Base-by-base conservation (phyloP, 1,140 invertebrate genomes). In the Sinonovacula constricta region DNA sequence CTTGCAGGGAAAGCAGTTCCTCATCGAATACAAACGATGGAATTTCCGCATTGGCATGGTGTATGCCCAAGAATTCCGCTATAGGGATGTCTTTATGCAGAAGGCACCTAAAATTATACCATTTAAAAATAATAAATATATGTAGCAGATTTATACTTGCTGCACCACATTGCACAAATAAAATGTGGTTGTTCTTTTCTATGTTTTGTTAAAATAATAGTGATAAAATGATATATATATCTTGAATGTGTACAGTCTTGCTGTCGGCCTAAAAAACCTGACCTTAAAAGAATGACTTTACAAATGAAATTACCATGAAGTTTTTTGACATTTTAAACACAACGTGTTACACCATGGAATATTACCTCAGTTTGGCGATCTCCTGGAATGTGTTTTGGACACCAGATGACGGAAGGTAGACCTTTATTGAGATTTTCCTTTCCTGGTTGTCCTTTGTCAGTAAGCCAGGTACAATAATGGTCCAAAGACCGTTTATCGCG, bases 351-450 rank as follows among this genome's bases (percentile, higher is more conserved):
- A 49, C 45, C 10, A n/a, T 49, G 45, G 45, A 49, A 12, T 12
- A n/a, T 49, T 59, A 77, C 74, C 65, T 77, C 53, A 77, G 45
- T 51, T 77, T 77, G 4, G 74, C 74, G 7, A 77, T 65, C 33
- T 77, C 74, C 18, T 67, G 74, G n/a, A 59, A 67, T 30, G 62
- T 77, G 24, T 60, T 28, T 18, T 15, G 57, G 15, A 77, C 22
- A 12, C 63, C 74, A 26, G 74, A 66, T 7, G 65, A 66, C 4
- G 63, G 54, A 53, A 66, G 59, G 63, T 77, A 77, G 28, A 77
- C 33, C 51, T 60, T 56, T n/a, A 77, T 68, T 1, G 74, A 59
- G 7, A 77, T 45, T 15, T 22, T 49, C 33, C 1, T 49, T 15
- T 49, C 54, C 49, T 26, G 31, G 1, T 34, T 34, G 15, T 51